These are phyloP conservation scores for Sternotherus odoratus DNA, from an alignment of 2,797 vertebrate genomes.

Conservation along the genomic window DNA sequence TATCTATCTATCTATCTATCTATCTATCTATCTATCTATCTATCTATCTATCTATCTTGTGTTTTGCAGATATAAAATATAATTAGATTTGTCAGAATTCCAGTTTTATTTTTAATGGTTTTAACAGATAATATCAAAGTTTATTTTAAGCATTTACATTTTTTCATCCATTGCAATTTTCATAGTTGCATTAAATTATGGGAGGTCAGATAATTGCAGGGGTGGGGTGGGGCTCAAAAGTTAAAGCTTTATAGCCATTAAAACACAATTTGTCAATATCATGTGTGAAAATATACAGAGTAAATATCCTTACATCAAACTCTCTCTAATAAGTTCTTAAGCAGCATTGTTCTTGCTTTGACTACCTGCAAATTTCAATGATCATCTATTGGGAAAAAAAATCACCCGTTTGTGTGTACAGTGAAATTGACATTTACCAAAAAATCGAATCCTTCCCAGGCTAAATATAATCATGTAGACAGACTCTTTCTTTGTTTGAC, in stretches of 20 bases:
- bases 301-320: neutral
- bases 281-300: neutral
- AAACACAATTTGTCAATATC: neutral
- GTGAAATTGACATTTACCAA: neutral
- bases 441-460: neutral
- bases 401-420: neutral
- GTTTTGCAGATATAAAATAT: neutral
- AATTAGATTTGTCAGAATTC: neutral
- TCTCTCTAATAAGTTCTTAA: neutral
- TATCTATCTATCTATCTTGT: too few relatives aligned
- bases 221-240: neutral
- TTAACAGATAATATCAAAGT: neutral
- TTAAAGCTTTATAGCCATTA: neutral
- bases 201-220: neutral
- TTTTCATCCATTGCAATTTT: neutral
- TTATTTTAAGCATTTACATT: neutral
- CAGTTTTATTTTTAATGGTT: neutral
- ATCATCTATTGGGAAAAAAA: neutral
- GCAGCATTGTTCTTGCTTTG: neutral
- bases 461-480: neutral
- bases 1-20: too few relatives aligned
- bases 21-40: too few relatives aligned
- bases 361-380: neutral
- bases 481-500: neutral
- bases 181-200: neutral